Evolutionary conservation across 2,113 vertebrate species (phyloP).

Genomic region (Poecilia latipinna): DNA sequence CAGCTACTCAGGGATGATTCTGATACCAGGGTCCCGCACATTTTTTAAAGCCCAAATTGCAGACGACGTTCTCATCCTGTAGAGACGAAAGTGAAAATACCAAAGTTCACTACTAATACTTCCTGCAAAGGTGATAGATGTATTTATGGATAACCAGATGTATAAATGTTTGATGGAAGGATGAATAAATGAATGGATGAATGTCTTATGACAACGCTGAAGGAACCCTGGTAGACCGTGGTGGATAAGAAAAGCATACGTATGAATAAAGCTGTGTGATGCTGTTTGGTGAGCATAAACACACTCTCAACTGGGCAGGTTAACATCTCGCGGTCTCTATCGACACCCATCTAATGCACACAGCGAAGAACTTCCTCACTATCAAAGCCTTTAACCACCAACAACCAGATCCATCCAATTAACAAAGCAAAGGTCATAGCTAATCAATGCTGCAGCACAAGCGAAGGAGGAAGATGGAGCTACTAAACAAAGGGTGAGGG

Average conservation of each 20-base stretch:
- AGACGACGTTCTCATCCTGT: too few species aligned
- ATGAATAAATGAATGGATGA: background rate
- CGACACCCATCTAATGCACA: conserved; percentile 71
- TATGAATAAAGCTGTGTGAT: conserved; percentile 7
- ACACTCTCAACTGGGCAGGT: conserved; percentile 40
- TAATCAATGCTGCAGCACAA: conserved; percentile 75
- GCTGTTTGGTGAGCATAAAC: conserved; percentile 10
- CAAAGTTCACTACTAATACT: too few species aligned
- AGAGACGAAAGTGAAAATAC: too few species aligned
- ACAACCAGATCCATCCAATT: conserved; percentile 82
- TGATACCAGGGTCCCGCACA: background rate
- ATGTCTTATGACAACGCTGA: background rate
- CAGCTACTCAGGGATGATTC: too few species aligned
- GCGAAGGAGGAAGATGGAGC: conserved; percentile 24
- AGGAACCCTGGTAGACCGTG: background rate
- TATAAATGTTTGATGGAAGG: background rate
- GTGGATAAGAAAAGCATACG: background rate
- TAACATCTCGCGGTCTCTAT: conserved; percentile 36
- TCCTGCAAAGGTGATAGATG: background rate
- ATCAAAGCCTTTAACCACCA: conserved; percentile 76
- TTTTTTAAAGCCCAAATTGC: background rate
- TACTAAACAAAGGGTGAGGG: background rate
- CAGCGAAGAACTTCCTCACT: conserved; percentile 74
- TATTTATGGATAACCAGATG: background rate
- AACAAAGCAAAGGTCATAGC: conserved; percentile 80